phyloP scores from a whole-genome alignment of 2,888 invertebrate genomes.

The Drosophila acutilabella region DNA sequence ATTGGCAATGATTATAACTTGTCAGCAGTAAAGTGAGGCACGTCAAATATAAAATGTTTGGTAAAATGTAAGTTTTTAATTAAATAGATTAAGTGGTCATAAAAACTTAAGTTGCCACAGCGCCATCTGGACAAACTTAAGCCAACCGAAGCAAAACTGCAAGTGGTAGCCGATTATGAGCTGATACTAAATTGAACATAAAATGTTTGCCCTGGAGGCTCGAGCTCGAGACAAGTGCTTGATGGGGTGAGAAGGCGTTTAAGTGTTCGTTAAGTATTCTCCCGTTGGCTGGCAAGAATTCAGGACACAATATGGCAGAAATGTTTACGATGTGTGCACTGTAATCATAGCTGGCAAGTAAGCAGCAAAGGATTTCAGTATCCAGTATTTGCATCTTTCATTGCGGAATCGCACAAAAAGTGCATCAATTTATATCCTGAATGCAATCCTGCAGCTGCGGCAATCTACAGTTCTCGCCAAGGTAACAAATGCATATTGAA shows the following conservation, averaged over 20 bases:
- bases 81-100: constrained; percentile 70
- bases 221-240: not conserved
- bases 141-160: constrained; percentile 10
- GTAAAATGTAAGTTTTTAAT: constrained; percentile 67
- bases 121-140: constrained; percentile 7
- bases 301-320: constrained; percentile 19
- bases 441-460: constrained; percentile 54
- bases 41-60: constrained; percentile 50
- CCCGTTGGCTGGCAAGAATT: constrained; percentile 16
- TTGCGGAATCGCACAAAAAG: constrained; percentile 40
- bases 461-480: constrained; percentile 65
- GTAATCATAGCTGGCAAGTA: constrained; percentile 35
- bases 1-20: constrained; percentile 17
- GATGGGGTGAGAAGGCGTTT: constrained; percentile 50
- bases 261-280: constrained; percentile 66
- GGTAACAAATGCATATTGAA: constrained; percentile 68
- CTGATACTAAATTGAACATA: constrained; percentile 67
- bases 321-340: constrained; percentile 24
- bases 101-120: constrained; percentile 32
- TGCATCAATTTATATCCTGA: constrained; percentile 75
- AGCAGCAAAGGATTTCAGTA: constrained; percentile 34
- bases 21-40: constrained; percentile 37
- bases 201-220: constrained; percentile 24
- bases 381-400: constrained; percentile 47
- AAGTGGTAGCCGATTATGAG: constrained; percentile 53